Percentiles rank a stretch among this genome's conserved stretches.
phyloP scores from a whole-genome alignment of 2,888 invertebrate species.

The Drosophila neonasuta region DNA sequence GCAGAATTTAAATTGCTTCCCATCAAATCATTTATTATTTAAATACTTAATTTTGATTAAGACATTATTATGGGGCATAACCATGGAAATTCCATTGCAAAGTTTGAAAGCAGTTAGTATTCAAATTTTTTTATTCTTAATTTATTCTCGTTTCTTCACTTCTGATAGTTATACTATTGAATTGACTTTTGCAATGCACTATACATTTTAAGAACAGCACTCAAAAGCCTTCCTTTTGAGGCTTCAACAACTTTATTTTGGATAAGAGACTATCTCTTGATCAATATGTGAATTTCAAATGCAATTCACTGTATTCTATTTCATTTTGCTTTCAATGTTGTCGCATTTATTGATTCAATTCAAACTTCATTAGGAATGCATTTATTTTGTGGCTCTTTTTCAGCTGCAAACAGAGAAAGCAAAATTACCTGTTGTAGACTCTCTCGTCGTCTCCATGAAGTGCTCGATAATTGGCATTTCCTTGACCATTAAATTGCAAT shows the following conservation, averaged over 20 bases:
- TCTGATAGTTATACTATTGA: too few relatives aligned
- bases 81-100: not conserved
- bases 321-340: not conserved
- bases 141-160: not conserved
- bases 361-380: too few relatives aligned
- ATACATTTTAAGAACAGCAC: too few relatives aligned
- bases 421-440: constrained; percentile 22
- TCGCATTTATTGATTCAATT: not conserved
- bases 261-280: not conserved
- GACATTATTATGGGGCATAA: not conserved
- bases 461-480: constrained; percentile 2
- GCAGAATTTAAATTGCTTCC: too few relatives aligned
- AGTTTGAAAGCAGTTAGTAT: not conserved
- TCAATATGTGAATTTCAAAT: too few relatives aligned
- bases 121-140: not conserved
- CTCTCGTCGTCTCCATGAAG: not conserved
- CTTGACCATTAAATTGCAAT: constrained; percentile 60
- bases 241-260: not conserved
- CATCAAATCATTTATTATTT: too few relatives aligned
- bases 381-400: too few relatives aligned
- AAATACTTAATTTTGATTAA: too few relatives aligned
- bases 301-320: too few relatives aligned
- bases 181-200: too few relatives aligned
- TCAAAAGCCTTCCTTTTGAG: not conserved
- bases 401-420: too few relatives aligned